Evolutionary conservation across 2,113 vertebrate genomes (phyloP), one percentile per base, ranked within the genome.

Genomic region (Silurus meridionalis): DNA sequence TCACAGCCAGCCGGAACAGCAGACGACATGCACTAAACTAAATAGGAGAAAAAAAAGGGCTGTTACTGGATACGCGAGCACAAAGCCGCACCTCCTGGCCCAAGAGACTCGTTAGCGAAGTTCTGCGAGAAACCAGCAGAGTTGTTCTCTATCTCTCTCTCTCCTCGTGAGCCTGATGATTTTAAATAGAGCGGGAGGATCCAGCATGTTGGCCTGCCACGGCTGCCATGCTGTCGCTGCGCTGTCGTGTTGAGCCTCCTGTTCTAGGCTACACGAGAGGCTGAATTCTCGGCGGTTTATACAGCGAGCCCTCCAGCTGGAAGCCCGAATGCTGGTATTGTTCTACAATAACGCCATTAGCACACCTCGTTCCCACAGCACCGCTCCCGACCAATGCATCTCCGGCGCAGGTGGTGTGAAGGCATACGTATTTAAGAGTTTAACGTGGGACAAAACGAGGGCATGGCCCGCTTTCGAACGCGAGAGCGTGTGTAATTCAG

Each of bases 61-160:
- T 64, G 74, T 85, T 66, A 57, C 84, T 58, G 84, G 75, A 85
- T 79, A 8, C 52, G 75, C 60, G 11, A 85, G 63, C 61, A 85
- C 84, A 79, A 85, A 85, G 77, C 61, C 75, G 52, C 84, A 69
- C 84, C 84, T 85, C 84, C 52, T 67, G 5, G 53, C 84, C 84
- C 84, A 85, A 46, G 84, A 85, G 84, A 85, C 84, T 85, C 84
- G 84, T 85, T 85, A 85, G 84, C 84, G 63, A 80, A 85, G 84
- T 85, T 85, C 61, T 85, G 84, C 52, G 48, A 85, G 37, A 85
- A 85, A 67, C 19, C 84, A 69, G 84, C 84, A 79, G 84, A 85
- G 63, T 80, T 67, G 50, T 46, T 37, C 37, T 37, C 37, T 37
- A 37, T 37, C 37, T 2, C 37, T 37, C 37, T 37, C 84, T 79